phyloP scores from a whole-genome alignment of 2,797 vertebrate genomes.

The Mycteria americana region DNA sequence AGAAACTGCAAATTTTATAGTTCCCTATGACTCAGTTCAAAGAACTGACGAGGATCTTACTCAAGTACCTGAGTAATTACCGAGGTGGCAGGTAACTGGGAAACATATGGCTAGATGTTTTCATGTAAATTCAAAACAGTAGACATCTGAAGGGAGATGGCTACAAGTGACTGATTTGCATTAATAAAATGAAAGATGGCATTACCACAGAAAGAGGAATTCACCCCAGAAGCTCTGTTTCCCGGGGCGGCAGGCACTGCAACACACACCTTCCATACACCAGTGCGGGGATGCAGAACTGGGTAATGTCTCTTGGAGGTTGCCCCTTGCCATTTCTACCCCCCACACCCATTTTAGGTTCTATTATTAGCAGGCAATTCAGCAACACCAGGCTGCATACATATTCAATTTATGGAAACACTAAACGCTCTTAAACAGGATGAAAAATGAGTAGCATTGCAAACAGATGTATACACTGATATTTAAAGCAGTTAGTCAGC shows the following conservation, averaged over 20 bases:
- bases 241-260: not conserved
- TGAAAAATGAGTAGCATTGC: not conserved
- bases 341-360: not conserved
- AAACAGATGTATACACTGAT: not conserved
- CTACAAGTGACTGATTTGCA: not conserved
- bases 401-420: not conserved
- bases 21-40: not conserved
- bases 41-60: not conserved
- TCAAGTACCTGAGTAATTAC: not conserved
- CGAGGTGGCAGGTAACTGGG: fast-evolving
- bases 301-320: not conserved
- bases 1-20: not conserved
- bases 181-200: not conserved
- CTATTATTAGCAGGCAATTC: not conserved
- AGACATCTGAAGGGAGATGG: not conserved
- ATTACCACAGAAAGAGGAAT: not conserved
- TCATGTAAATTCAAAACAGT: not conserved
- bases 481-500: not conserved
- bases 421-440: not conserved
- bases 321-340: not conserved
- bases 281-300: not conserved
- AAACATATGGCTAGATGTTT: not conserved
- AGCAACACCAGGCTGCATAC: not conserved
- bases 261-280: fast-evolving
- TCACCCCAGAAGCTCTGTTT: not conserved